Evolutionary conservation across 2,113 vertebrate species (phyloP).

Genomic region (Myotis lucifugus): DNA sequence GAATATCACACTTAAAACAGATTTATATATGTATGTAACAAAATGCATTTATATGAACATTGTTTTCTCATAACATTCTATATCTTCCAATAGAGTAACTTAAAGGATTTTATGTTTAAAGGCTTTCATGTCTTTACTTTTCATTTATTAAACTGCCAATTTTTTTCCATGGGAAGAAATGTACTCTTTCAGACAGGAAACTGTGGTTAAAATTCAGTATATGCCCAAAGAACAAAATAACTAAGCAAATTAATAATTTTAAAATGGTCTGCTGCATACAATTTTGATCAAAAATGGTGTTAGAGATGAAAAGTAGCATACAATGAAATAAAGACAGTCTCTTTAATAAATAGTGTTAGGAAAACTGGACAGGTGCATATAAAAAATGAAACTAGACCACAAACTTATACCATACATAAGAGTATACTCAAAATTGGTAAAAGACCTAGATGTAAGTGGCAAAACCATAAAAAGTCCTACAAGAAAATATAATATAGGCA

Average conservation of each 20-base stretch:
- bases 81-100: conserved; percentile 56
- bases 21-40: not conserved
- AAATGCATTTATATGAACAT: not conserved
- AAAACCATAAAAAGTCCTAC: too few species aligned
- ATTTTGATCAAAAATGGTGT: not conserved
- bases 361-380: too few species aligned
- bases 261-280: not conserved
- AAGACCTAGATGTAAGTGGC: too few species aligned
- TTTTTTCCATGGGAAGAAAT: conserved; percentile 58
- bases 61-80: not conserved
- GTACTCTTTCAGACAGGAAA: conserved; percentile 67
- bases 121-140: not conserved
- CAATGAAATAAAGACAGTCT: too few species aligned
- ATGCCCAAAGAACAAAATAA: conserved; percentile 49
- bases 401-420: too few species aligned
- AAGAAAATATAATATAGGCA: too few species aligned
- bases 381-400: too few species aligned
- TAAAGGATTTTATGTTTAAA: not conserved
- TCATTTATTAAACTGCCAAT: conserved; percentile 74
- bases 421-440: too few species aligned
- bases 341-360: too few species aligned
- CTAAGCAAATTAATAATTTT: conserved; percentile 65
- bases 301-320: not conserved
- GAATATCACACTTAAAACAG: not conserved
- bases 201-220: conserved; percentile 56